Conservation (phyloP, 2,888 invertebrate genomes). For the Ctena decussata region DNA sequence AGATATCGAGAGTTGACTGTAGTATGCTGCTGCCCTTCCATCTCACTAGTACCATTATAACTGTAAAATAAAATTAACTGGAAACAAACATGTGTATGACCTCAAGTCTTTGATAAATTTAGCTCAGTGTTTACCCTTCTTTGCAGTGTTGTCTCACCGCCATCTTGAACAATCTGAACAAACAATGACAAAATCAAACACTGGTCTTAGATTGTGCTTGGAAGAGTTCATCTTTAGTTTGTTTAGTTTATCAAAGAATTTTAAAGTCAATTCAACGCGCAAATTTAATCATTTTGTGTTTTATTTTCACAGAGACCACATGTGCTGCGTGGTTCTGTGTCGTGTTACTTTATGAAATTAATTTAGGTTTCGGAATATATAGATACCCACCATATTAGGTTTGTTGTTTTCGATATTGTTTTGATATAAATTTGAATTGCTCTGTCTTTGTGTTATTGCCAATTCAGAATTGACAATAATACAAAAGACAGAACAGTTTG, state of each 20-base stretch:
- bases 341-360: no score
- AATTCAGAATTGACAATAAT: no score
- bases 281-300: slow-evolving; percentile 20
- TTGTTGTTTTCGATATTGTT: no score
- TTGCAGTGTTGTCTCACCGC: background rate
- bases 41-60: no score
- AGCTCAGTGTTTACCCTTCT: background rate
- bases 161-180: background rate
- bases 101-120: background rate
- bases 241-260: slow-evolving; percentile 60
- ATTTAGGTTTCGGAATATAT: no score
- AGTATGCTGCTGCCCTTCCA: no score
- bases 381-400: no score
- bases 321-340: background rate
- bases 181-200: slow-evolving; percentile 74
- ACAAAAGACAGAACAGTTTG: no score
- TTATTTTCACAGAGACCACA: background rate
- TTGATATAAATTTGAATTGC: no score
- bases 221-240: slow-evolving; percentile 43
- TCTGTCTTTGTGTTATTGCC: no score
- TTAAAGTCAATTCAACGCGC: slow-evolving; percentile 50
- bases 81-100: background rate
- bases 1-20: no score
- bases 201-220: slow-evolving; percentile 78
- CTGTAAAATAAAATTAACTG: no score